Evolutionary conservation across 2,113 vertebrate genomes (phyloP).

Genomic region (Gambusia affinis): DNA sequence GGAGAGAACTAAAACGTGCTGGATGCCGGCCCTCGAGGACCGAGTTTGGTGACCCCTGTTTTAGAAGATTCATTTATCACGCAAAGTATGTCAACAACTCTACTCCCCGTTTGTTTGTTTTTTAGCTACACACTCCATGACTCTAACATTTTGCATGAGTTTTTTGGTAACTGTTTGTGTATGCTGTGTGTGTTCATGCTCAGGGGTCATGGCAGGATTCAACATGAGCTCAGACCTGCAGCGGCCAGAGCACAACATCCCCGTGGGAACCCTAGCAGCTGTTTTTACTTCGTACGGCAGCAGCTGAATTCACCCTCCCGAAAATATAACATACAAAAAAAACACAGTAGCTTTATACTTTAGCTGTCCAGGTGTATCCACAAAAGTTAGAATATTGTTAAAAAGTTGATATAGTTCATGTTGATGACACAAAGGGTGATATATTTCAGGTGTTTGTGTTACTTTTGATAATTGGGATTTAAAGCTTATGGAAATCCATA

Average conservation of each 20-base stretch:
- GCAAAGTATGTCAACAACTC: neutral
- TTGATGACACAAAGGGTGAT: no score
- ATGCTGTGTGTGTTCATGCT: constrained; percentile 48
- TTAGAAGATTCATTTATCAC: neutral
- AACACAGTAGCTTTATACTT: neutral
- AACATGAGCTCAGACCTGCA: constrained; percentile 98
- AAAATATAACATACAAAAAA: no score
- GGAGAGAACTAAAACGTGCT: no score
- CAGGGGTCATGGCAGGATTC: constrained; percentile 98
- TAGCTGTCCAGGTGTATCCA: no score
- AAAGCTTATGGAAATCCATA: neutral
- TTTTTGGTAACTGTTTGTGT: constrained; percentile 35
- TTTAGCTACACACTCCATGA: neutral
- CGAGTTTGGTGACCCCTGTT: no score
- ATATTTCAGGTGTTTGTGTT: neutral
- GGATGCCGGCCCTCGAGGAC: no score
- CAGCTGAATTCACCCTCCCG: neutral
- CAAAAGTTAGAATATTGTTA: neutral
- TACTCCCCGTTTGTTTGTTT: neutral
- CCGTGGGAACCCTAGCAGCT: constrained; percentile 93
- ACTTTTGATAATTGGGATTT: neutral
- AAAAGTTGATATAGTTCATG: neutral
- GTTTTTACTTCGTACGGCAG: constrained; percentile 92
- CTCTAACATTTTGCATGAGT: constrained; percentile 13
- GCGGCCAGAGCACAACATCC: constrained; percentile 89